Base-by-base conservation (phyloP, 2,888 invertebrate species). In the Hydrotaea diabolus region DNA sequence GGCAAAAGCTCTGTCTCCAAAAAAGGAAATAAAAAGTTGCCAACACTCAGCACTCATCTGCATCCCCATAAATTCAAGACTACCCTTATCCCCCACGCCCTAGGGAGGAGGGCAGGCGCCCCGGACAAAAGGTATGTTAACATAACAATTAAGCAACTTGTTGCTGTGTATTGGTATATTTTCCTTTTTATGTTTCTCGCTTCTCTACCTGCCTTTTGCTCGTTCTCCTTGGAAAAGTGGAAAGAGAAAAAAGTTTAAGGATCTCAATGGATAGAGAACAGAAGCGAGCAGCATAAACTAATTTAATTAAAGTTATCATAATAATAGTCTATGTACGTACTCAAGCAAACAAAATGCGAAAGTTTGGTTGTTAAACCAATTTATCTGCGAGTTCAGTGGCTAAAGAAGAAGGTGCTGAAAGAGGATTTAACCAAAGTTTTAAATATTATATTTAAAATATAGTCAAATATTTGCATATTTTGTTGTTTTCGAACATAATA, bases 281-380 rank as follows among this genome's bases (percentile, higher is more conserved):
- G 2, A 13, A 19, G n/a, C 53, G 43, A 77, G 57, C 36, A 71
- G 75, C 23, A 66, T 43, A 66, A 74, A 77, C 53, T 71, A 77
- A 83, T 83, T 74, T 71, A 80, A 83, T 83, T 80, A 80, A 83
- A 80, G 21, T 80, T 77, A 77, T 62, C 49, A 80, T 83, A 77
- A 79, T 76, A 59, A 43, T 66, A n/a, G n/a, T n/a, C n/a, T n/a
- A 31, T 31, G 31, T 31, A 66, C 55, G 53, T 77, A 62, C 49
- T 77, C 57, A 26, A 72, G 26, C 26, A 57, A 17, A 21, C 15
- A 49, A 62, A 78, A 31, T 75, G 23, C 75, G 21, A 43, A 75
- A 72, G 23, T 75, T 78, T 23, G 49, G 46, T 77, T 71, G 77
- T 43, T 59, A 46, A 26, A 59, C 59, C 7, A 4, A 11, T 59